Evolutionary conservation across 30 jellyfish, hydroid and myxozoan species (phyloP).

Genomic region (Phacellophora camtschatica): DNA sequence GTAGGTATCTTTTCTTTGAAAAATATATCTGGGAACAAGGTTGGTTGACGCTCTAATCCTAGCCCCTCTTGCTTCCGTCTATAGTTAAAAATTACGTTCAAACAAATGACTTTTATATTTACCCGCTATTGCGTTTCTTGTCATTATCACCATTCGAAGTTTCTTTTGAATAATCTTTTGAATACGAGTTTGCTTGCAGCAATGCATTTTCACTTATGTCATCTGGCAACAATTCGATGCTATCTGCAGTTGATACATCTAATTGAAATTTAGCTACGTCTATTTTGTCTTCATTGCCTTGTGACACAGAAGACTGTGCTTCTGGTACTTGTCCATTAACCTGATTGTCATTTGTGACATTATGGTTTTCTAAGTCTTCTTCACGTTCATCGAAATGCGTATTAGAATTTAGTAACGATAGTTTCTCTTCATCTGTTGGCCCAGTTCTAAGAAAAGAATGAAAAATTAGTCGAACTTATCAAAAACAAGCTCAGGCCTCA

Average conservation of each 20-base stretch:
- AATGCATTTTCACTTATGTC: background rate
- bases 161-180: conserved; percentile 5
- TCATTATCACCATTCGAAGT: too few relatives aligned
- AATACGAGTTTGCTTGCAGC: background rate
- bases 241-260: background rate
- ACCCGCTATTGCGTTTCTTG: conserved; percentile 53
- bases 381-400: too few relatives aligned
- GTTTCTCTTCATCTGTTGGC: conserved; percentile 20
- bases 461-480: too few relatives aligned
- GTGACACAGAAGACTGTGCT: conserved; percentile 2
- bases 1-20: too few relatives aligned
- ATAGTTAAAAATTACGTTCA: too few relatives aligned
- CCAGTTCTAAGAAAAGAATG: background rate
- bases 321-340: conserved; percentile 15
- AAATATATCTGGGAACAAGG: too few relatives aligned
- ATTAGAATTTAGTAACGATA: too few relatives aligned
- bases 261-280: conserved; percentile 1
- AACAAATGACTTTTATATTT: background rate
- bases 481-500: too few relatives aligned
- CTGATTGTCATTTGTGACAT: background rate
- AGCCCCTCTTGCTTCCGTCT: background rate
- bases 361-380: too few relatives aligned
- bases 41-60: background rate
- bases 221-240: background rate
- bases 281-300: background rate